Conservation (phyloP, 1,140 invertebrate genomes). For the Ctenoplectra terminalis region DNA sequence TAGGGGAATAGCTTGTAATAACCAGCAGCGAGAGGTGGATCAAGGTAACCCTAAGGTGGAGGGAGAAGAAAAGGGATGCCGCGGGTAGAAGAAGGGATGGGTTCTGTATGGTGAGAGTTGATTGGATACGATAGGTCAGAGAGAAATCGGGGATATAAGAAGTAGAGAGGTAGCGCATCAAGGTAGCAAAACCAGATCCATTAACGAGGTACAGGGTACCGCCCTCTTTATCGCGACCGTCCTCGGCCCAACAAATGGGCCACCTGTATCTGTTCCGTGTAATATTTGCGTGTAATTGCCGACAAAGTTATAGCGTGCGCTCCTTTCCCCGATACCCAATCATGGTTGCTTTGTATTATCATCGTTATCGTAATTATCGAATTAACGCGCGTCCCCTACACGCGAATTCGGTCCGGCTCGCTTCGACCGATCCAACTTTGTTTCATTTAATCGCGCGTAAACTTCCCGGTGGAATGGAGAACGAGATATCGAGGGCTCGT, state of each 20-base stretch:
- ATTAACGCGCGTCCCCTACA: constrained; percentile 21
- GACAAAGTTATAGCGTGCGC: constrained; percentile 33
- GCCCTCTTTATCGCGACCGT: constrained; percentile 59
- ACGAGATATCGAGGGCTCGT: constrained; percentile 10
- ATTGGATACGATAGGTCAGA: constrained; percentile 57
- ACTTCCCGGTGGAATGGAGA: neutral
- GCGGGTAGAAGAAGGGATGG: constrained; percentile 17
- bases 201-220: constrained; percentile 56
- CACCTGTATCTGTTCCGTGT: constrained; percentile 52
- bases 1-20: constrained; percentile 65
- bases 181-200: constrained; percentile 68
- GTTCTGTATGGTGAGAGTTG: constrained; percentile 35
- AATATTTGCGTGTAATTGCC: constrained; percentile 49
- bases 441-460: constrained; percentile 46
- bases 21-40: constrained; percentile 55
- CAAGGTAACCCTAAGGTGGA: constrained; percentile 5
- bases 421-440: constrained; percentile 6
- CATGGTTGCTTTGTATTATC: constrained; percentile 25
- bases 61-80: neutral
- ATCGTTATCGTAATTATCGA: constrained; percentile 42
- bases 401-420: neutral
- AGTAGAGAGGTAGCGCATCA: constrained; percentile 29
- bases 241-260: constrained; percentile 37
- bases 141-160: constrained; percentile 39
- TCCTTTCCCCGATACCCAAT: neutral